Evolutionary conservation across 92 coral and sea anemone genomes (phyloP).

Genomic region (Porites divaricata): DNA sequence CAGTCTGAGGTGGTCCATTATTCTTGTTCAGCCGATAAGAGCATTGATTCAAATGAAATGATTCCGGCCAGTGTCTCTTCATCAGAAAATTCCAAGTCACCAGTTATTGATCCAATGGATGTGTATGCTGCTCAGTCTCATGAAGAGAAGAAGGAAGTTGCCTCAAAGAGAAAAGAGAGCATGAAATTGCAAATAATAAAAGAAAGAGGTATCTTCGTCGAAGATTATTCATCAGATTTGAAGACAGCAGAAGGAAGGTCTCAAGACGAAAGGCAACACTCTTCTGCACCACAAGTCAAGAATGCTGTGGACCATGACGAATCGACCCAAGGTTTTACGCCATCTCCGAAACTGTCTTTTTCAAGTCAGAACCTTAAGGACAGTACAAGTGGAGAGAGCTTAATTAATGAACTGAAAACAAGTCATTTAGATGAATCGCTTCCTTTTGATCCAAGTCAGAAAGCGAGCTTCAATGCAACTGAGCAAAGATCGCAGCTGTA

Average conservation of each 20-base stretch:
- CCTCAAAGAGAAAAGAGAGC: background rate
- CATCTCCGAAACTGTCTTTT: background rate
- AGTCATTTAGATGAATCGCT: background rate
- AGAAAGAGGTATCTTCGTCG: background rate
- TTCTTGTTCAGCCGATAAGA: background rate
- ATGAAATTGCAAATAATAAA: background rate
- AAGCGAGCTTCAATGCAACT: background rate
- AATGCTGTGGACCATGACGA: background rate
- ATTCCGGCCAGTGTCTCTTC: conserved; percentile 63
- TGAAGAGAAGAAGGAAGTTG: background rate
- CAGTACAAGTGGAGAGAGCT: too few species aligned
- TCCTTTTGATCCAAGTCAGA: background rate
- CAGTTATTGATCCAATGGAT: conserved; percentile 63
- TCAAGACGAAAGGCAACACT: background rate
- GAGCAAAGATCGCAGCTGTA: background rate
- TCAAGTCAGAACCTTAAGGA: background rate
- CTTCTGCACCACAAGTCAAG: background rate
- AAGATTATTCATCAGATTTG: background rate
- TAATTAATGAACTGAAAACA: background rate
- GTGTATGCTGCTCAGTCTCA: conserved; percentile 10
- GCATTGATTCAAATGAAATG: conserved; percentile 33
- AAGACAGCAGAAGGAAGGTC: background rate
- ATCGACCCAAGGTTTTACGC: background rate
- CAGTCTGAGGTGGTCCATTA: background rate
- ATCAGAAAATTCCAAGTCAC: conserved; percentile 23